Base-by-base conservation (phyloP, 2,113 vertebrate species). In the Carollia perspicillata region DNA sequence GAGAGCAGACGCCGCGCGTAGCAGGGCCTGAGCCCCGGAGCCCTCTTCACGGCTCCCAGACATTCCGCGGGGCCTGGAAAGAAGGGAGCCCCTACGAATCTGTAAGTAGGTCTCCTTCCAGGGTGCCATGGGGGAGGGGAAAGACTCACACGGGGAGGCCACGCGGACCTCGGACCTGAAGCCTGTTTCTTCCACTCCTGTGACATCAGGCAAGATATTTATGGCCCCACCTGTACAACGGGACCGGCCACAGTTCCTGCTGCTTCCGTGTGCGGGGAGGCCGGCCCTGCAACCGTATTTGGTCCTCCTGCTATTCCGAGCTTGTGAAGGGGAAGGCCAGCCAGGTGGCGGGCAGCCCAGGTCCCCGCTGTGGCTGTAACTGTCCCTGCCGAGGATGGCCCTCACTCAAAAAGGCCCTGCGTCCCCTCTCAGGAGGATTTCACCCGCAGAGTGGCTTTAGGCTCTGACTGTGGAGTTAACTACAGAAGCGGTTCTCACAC, bases 401-500 rank as follows among this genome's bases (percentile, higher is more conserved):
- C 22, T 40, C 23, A 10, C 55, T 37, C 47, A 6, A 1, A 9
- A 83, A 71, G 26, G 42, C 14, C 42, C 2, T 6, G 0, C 0
- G 7, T 12, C 30, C 23, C 30, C 44, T 18, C 55, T 11, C 8
- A 1, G 1, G 13, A 30, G 14, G 35, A 55, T 22, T 47, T 40
- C 11, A 23, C 37, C 1, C 7, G 28, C 40, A 33, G 6, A 1
- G 20, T 37, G 6, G 30, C 72, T 18, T 9, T 5, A 5, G 6
- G 60, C 4, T 33, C 42, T 9, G 3, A 3, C 8, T 16, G 1
- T 0, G 11, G 8, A 22, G 1, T 26, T 30, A 33, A 35, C 23
- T 11, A 0, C 17, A 28, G 78, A 80, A 68, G 20, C 3, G 5
- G 4, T 66, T 85, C 42, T 49, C 35, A 22, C 8, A 28, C 42